phyloP scores from a whole-genome alignment of 2,888 invertebrate species.

The Ormyrus rosae region DNA sequence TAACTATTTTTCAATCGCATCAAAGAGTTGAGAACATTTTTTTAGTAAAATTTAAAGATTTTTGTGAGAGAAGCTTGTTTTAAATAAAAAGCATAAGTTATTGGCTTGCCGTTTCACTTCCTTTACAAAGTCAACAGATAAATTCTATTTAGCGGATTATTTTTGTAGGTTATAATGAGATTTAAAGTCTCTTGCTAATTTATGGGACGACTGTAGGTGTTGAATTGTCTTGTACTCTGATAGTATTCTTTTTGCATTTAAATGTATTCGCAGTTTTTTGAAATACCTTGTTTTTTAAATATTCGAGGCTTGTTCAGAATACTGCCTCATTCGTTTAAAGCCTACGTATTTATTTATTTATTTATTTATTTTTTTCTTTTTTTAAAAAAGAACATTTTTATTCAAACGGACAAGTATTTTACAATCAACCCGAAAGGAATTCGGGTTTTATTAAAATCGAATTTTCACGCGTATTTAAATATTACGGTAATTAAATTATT shows the following conservation, averaged over 20 bases:
- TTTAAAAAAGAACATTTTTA: slow-evolving; percentile 31
- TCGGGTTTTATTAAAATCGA: neutral
- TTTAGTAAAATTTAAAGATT: no score
- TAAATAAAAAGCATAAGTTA: no score
- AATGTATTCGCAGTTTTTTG: slow-evolving; percentile 37
- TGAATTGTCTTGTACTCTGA: slow-evolving; percentile 33
- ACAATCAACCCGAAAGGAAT: slow-evolving; percentile 6
- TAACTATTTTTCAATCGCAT: no score
- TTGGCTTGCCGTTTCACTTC: no score
- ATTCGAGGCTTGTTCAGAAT: slow-evolving; percentile 44
- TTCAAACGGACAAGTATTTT: slow-evolving; percentile 26
- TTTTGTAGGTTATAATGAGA: slow-evolving; percentile 22
- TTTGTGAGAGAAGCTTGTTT: no score
- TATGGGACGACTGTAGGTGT: slow-evolving; percentile 38
- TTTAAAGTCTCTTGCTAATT: slow-evolving; percentile 22
- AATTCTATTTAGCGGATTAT: slow-evolving; percentile 28
- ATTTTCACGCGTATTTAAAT: neutral
- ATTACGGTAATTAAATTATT: slow-evolving; percentile 3
- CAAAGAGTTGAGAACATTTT: no score
- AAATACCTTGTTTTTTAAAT: slow-evolving; percentile 36
- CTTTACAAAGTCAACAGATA: neutral
- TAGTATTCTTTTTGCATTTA: slow-evolving; percentile 32
- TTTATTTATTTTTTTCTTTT: slow-evolving; percentile 18
- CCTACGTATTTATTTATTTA: slow-evolving; percentile 45
- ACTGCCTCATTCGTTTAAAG: slow-evolving; percentile 43